Conservation (phyloP, 2,888 invertebrate species). For the Cryptops parisi region DNA sequence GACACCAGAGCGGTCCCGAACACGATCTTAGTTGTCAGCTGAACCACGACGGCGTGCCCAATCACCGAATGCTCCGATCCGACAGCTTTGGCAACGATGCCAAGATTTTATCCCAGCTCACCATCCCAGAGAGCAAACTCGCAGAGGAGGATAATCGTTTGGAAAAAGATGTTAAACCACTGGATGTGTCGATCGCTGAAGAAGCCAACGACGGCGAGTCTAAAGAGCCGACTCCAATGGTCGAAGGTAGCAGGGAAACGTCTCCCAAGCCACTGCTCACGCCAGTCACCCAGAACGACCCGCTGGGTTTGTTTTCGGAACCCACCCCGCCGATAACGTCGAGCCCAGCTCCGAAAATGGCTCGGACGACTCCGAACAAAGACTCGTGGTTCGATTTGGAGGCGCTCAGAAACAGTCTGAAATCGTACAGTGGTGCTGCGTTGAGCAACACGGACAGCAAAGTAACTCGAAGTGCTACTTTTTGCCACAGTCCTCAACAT, state of each 20-base stretch:
- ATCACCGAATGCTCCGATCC: conserved; percentile 32
- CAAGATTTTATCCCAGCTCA: conserved; percentile 39
- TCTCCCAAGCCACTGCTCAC: conserved; percentile 42
- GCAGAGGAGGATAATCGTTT: neutral
- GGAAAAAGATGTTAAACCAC: neutral
- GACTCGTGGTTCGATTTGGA: conserved; percentile 6
- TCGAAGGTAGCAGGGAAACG: neutral
- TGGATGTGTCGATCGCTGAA: neutral
- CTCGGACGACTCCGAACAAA: neutral
- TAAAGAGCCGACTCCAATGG: neutral
- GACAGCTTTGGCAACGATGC: conserved; percentile 69
- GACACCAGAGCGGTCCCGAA: conserved; percentile 7
- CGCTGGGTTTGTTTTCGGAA: conserved; percentile 56
- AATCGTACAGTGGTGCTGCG: neutral
- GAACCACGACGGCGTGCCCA: neutral
- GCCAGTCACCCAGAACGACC: conserved; percentile 81
- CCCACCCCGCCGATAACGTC: neutral
- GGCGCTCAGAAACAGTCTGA: neutral
- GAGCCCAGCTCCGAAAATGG: neutral
- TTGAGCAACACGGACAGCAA: neutral
- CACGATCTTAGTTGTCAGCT: neutral
- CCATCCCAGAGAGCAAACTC: neutral
- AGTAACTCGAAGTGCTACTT: conserved; percentile 22
- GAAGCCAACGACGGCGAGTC: neutral
- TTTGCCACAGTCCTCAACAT: conserved; percentile 19